phyloP scores from a whole-genome alignment of 2,113 vertebrate genomes.

The Ictalurus punctatus region DNA sequence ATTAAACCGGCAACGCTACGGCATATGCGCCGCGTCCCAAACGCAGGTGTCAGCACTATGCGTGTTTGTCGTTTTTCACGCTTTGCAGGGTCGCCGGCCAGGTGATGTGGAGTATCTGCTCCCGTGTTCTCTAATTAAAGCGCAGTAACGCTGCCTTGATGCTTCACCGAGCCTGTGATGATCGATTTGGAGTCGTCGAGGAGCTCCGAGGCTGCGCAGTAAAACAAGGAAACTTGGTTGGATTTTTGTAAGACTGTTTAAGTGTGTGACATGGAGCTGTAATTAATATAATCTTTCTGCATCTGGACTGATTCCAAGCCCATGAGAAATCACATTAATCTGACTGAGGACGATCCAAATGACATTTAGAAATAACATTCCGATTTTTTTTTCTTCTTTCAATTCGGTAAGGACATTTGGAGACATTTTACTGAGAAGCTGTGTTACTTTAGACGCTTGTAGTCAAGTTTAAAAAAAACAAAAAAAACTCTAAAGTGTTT shows the following conservation, averaged over 20 bases:
- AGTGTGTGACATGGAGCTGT: no score
- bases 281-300: not conserved
- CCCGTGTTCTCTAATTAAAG: slow-evolving; percentile 43
- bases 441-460: not conserved
- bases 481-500: not conserved
- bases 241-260: not conserved
- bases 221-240: not conserved
- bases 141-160: not conserved
- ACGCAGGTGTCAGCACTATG: slow-evolving; percentile 48
- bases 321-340: not conserved
- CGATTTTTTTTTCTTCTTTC: not conserved
- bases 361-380: not conserved
- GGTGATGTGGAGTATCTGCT: slow-evolving; percentile 21
- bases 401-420: not conserved
- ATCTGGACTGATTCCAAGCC: not conserved
- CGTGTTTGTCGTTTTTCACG: slow-evolving; percentile 36
- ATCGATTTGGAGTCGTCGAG: not conserved
- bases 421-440: not conserved
- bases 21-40: slow-evolving; percentile 48
- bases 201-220: no score
- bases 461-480: not conserved
- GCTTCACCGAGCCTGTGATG: not conserved
- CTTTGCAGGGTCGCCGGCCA: slow-evolving; percentile 11
- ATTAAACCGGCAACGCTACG: slow-evolving; percentile 20
- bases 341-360: not conserved